Evolutionary conservation across 1,140 invertebrate genomes (phyloP), one percentile per base, ranked within the genome.

Genomic region (Amphibalanus amphitrite): DNA sequence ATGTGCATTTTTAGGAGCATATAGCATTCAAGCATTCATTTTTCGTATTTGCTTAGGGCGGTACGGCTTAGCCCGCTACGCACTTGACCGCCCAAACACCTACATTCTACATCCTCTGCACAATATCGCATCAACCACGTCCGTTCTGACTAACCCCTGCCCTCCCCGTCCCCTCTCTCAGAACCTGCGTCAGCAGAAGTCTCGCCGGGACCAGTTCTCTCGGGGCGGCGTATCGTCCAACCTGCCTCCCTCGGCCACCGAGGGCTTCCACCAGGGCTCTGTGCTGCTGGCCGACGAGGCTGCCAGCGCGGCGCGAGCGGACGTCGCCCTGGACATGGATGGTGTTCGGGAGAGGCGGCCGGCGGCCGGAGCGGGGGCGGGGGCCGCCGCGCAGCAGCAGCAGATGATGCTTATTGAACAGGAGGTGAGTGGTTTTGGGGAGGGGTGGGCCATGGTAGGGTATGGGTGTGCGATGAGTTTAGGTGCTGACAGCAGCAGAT

Each of bases 161-260:
- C 33, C 33, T 6, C 33, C 33, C 33, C 20, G 1, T 20, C 20
- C 47, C 10, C 47, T 8, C 47, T 33, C 38, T 38, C 83, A 97
- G 89, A 99, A 97, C 83, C 84, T 99, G 79, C 96, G 95, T 81
- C 91, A 96, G 76, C 95, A 98, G 78, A 95, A 96, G 79, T 88
- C 82, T 73, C 85, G 96, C 77, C 83, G 94, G 75, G 95, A 98
- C 79, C 93, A 97, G 76, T 99, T 97, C 81, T 93, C 93, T 65
- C 88, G 90, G 80, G 88, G 87, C 47, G 83, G 83, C 73, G 81
- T 89, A 25, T 84, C 86, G 15, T 83, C 85, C 65, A 67, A 85
- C 86, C 67, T 90, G 28, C 88, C 89, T n/a, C 86, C 89, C 1
- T 84, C 84, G 76, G 84, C 85, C 40, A 85, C 90, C 73, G 78